A percentile compares a stretch with the other conserved stretches of the same genome.
phyloP scores from a whole-genome alignment of 2,113 vertebrate genomes.

The Noturus placidus region DNA sequence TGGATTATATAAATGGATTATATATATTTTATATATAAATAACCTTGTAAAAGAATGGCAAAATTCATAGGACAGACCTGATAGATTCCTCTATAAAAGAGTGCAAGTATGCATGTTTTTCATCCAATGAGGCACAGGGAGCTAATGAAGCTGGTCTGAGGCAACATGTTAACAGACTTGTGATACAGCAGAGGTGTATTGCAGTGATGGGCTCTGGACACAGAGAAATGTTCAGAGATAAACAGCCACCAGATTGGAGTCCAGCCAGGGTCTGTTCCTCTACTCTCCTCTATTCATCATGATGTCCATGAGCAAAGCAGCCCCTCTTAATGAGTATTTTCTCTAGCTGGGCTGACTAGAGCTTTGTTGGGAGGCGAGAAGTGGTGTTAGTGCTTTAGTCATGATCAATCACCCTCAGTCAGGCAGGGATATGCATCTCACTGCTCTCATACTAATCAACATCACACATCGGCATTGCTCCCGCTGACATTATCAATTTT shows the following conservation, averaged over 20 bases:
- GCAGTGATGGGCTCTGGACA: conserved; percentile 32
- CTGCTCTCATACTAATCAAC: conserved; percentile 74
- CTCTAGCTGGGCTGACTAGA: conserved; percentile 33
- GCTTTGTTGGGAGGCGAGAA: conserved; percentile 27
- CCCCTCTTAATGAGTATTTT: conserved; percentile 42
- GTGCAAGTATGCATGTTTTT: neutral
- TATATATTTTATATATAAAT: neutral
- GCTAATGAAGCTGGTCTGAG: conserved; percentile 21
- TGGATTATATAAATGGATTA: neutral
- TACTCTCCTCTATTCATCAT: conserved; percentile 49
- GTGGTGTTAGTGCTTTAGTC: conserved; percentile 59
- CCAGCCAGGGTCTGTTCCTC: conserved; percentile 38
- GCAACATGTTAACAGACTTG: conserved; percentile 29
- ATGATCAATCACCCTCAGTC: conserved; percentile 75
- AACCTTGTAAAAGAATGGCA: neutral
- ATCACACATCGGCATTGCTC: conserved; percentile 73
- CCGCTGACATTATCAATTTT: conserved; percentile 81
- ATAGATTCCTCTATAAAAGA: neutral
- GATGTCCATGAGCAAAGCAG: conserved; percentile 36
- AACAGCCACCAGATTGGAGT: conserved; percentile 44
- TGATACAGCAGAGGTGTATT: conserved; percentile 29
- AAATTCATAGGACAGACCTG: neutral
- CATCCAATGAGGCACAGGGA: neutral
- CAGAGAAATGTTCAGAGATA: conserved; percentile 40
- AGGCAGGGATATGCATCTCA: conserved; percentile 72